Percentiles rank a stretch among this genome's conserved stretches.
These are phyloP conservation scores for Arothron firmamentum DNA, from an alignment of 2,113 vertebrate species.

Conservation along the genomic window DNA sequence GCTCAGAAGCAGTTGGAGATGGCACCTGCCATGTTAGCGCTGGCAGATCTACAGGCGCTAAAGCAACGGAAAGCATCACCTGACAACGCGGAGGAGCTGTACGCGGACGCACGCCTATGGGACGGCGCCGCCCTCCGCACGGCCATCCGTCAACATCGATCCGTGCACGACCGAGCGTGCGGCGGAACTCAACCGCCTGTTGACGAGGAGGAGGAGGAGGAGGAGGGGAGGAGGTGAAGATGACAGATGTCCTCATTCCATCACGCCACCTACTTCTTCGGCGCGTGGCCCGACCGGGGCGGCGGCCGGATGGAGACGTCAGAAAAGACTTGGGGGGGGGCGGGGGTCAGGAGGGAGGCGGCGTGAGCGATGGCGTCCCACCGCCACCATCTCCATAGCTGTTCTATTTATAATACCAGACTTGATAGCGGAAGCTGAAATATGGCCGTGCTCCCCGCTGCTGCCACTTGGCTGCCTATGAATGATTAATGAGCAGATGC, in stretches of 20 bases:
- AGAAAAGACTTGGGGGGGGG: constrained; percentile 19
- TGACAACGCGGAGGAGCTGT: constrained; percentile 31
- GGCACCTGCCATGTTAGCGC: constrained; percentile 21
- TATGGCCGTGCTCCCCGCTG: constrained; percentile 65
- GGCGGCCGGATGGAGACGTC: constrained; percentile 6
- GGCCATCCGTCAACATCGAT: constrained; percentile 33
- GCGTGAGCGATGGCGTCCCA: constrained; percentile 54
- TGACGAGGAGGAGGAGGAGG: constrained; percentile 4
- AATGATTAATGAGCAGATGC: constrained; percentile 79
- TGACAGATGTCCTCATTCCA: not conserved
- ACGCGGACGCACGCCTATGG: constrained; percentile 34
- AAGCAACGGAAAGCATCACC: constrained; percentile 53
- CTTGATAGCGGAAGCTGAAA: constrained; percentile 73
- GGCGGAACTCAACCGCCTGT: constrained; percentile 3
- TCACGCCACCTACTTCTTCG: not conserved
- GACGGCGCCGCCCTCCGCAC: constrained; percentile 51
- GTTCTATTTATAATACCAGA: constrained; percentile 78
- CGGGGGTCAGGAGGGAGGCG: constrained; percentile 26
- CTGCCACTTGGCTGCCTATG: constrained; percentile 70
- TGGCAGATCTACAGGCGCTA: constrained; percentile 24
- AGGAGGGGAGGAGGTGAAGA: constrained; percentile 12
- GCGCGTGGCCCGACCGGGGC: not conserved
- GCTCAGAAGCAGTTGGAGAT: not conserved
- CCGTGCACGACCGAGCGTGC: not conserved
- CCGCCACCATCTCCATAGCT: constrained; percentile 50